These are phyloP conservation scores for Amblyornis subalaris DNA, from an alignment of 2,113 vertebrate species.

Conservation along the genomic window DNA sequence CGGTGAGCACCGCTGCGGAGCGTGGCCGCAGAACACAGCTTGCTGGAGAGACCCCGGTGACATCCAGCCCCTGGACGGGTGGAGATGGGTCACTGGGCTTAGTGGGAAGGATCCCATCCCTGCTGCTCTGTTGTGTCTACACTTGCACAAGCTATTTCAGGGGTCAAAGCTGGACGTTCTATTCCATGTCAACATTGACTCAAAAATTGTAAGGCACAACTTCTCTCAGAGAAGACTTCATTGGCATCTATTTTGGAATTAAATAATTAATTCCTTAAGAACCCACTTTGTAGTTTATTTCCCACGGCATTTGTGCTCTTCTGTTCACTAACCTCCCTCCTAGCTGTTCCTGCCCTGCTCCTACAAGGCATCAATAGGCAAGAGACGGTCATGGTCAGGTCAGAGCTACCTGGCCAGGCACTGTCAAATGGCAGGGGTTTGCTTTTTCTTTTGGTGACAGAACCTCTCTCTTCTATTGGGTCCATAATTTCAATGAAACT, in stretches of 20 bases:
- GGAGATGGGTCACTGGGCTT: background rate
- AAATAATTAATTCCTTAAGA: background rate
- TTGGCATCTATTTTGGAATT: background rate
- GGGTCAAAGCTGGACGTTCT: rapidly evolving
- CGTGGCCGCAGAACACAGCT: rapidly evolving
- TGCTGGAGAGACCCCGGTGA: rapidly evolving
- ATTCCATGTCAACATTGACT: background rate
- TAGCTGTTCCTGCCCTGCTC: background rate
- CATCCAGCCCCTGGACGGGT: background rate
- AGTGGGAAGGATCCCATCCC: background rate
- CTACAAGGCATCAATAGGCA: background rate
- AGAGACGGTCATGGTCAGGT: background rate
- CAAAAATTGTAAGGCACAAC: background rate
- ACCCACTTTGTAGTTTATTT: background rate
- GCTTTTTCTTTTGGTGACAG: background rate
- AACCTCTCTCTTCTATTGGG: background rate
- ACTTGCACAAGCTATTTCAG: background rate
- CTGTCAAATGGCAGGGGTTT: background rate
- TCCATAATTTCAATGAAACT: background rate
- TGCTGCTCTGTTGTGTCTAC: background rate
- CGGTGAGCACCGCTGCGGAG: background rate
- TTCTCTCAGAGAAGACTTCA: background rate
- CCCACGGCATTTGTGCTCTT: background rate
- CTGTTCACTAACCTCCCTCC: background rate
- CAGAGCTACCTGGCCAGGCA: background rate